Base-by-base conservation (phyloP, 1,140 invertebrate genomes). In the Manduca sexta region DNA sequence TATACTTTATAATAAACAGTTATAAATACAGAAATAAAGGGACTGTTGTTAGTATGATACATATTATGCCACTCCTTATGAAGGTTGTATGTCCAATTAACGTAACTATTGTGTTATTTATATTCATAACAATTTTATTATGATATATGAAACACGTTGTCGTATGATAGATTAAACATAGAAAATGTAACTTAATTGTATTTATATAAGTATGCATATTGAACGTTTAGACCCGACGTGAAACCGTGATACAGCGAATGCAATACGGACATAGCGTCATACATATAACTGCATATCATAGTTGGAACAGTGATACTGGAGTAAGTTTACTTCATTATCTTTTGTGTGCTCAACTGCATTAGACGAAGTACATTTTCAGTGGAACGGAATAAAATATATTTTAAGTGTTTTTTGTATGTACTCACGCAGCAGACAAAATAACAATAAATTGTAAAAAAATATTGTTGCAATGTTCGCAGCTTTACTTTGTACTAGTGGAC, bases 71-170 rank as follows among this genome's bases (percentile, higher is more conserved):
- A 72, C 67, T 78, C 73, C 76, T 83, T 81, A 76, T 67, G 64
- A 81, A 84, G 81, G 79, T 84, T 83, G 81, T 82, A 81, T 74
- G 74, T 79, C 75, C 74, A 77, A 50, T 55, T 82, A 74, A 74
- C 62, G 56, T 79, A 79, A 74, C 61, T 70, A 73, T 78, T 80
- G 66, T 77, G 63, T 82, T 82, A 74, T 82, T 78, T 81, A 73
- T 78, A 74, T 71, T 62, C 16, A 69, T 81, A 74, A 76, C 68
- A 71, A 70, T 77, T 74, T 68, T 77, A 77, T 72, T 71, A 70
- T 66, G 55, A 72, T 80, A 74, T 78, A 74, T 74, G 71, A 69
- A 80, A 70, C 59, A 61, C 65, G 61, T 73, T 71, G 62, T 68
- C 69, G 44, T 60, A 64, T 43, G 11, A 43, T 77, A 81, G 69